A percentile compares a stretch with the other conserved stretches of the same genome.
These are phyloP conservation scores for Mus spretus DNA, from an alignment of 2,797 vertebrate genomes.

Conservation along the genomic window DNA sequence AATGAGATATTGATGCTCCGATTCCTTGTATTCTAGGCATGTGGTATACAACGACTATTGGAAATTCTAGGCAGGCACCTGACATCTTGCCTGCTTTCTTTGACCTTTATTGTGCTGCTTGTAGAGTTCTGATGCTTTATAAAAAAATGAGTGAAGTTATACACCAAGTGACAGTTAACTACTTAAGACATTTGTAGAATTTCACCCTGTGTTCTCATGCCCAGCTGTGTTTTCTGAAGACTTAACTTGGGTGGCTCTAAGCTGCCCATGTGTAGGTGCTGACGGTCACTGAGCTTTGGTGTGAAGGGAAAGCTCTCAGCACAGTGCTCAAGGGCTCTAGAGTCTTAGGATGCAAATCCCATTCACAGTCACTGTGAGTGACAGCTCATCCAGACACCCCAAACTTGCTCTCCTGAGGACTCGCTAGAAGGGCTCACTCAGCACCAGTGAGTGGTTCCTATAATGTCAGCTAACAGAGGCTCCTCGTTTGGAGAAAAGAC, in stretches of 20 bases:
- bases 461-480: constrained; percentile 26
- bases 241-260: not conserved
- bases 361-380: not conserved
- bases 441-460: constrained; percentile 17
- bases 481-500: constrained; percentile 46
- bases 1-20: not conserved
- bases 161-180: constrained; percentile 11
- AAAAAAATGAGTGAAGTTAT: not conserved
- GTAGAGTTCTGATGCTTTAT: constrained; percentile 4
- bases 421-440: constrained; percentile 50
- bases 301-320: not conserved
- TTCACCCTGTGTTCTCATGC: not conserved
- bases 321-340: not conserved
- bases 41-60: not conserved
- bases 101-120: constrained; percentile 18
- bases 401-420: not conserved
- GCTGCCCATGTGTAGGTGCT: not conserved
- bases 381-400: not conserved
- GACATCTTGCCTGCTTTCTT: not conserved
- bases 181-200: not conserved
- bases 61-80: constrained; percentile 16
- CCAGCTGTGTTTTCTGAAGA: not conserved
- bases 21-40: constrained; percentile 27
- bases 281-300: not conserved
- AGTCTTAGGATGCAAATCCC: not conserved